These are phyloP conservation scores for Hypocryptadius cinnamomeus DNA, from an alignment of 2,113 vertebrate genomes.

Conservation along the genomic window DNA sequence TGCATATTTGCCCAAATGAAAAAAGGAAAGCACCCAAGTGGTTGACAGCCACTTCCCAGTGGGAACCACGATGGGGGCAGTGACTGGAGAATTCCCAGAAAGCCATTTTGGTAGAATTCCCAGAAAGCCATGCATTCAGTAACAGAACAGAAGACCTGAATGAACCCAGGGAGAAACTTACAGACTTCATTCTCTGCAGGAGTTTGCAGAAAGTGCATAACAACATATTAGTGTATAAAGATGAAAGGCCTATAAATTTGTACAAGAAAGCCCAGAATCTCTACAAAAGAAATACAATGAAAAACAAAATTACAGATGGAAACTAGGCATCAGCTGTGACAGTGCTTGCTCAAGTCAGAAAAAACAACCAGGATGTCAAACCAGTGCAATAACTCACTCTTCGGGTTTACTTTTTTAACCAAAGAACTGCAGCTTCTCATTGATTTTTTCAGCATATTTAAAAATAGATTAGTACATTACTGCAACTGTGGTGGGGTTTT, in stretches of 20 bases:
- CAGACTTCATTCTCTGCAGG: neutral
- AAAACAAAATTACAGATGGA: neutral
- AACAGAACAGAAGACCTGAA: neutral
- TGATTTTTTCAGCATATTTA: neutral
- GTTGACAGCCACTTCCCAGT: neutral
- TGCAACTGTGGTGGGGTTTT: neutral
- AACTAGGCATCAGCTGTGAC: neutral
- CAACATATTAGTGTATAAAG: neutral
- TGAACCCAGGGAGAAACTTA: neutral
- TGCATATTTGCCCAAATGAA: neutral
- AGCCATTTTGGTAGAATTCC: neutral
- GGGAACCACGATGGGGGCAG: neutral
- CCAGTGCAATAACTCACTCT: neutral
- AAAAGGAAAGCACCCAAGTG: neutral
- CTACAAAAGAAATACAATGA: neutral
- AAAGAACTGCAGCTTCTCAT: neutral
- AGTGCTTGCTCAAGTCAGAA: neutral
- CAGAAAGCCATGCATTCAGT: neutral
- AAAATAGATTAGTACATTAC: neutral
- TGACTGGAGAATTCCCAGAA: neutral
- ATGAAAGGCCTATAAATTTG: neutral
- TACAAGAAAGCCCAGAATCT: neutral
- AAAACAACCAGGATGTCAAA: neutral
- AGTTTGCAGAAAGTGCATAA: neutral
- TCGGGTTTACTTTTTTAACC: neutral